Conservation (phyloP, 2,113 vertebrate genomes). For the Nannospalax galili region DNA sequence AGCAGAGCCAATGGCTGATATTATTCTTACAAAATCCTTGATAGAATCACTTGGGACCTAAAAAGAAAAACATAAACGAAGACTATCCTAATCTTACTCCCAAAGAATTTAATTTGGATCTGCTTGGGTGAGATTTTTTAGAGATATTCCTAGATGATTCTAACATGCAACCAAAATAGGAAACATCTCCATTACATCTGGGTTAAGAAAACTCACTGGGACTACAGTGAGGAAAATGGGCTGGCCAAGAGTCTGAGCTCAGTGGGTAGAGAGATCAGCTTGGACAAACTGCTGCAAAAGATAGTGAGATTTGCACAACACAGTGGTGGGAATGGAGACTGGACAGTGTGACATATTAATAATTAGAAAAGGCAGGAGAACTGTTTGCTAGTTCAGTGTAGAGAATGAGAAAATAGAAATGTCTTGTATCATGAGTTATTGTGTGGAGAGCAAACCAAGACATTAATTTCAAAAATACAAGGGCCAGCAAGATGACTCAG, state of each 20-base stretch:
- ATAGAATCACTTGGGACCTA: neutral
- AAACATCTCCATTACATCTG: neutral
- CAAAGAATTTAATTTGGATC: neutral
- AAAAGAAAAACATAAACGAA: neutral
- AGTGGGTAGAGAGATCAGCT: neutral
- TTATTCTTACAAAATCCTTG: neutral
- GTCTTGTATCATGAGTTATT: neutral
- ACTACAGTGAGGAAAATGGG: neutral
- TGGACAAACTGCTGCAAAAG: neutral
- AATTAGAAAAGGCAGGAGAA: neutral
- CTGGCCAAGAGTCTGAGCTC: neutral
- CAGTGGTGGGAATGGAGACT: neutral
- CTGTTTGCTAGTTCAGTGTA: neutral
- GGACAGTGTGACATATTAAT: neutral
- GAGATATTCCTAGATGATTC: neutral
- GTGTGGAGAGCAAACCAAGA: neutral
- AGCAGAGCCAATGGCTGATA: too few species aligned
- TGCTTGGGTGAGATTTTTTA: neutral
- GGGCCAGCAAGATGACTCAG: neutral
- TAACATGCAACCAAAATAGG: neutral
- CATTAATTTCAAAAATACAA: neutral
- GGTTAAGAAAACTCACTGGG: neutral
- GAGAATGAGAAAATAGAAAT: neutral
- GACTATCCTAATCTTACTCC: neutral
- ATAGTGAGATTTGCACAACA: neutral